Evolutionary conservation across 2,797 vertebrate species (phyloP), one percentile per base, ranked within the genome.

Genomic region (Tokudaia muenninki): DNA sequence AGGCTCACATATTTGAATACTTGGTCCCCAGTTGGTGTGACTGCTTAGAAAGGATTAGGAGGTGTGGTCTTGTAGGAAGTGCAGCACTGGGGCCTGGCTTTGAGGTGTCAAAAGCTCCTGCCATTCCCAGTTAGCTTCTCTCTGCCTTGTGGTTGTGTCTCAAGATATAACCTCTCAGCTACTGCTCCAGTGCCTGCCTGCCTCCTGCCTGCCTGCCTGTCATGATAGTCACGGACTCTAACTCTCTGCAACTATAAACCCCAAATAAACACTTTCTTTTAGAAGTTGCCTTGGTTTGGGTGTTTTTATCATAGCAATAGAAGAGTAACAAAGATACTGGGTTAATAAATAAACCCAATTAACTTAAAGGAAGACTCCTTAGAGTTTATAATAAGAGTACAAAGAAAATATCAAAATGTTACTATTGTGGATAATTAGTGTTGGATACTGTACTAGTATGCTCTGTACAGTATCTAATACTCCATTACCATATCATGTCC

Each of bases 301-400:
- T 70, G 7, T 26, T 34, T 34, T 67, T 67, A 86, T 67, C 63
- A 70, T 26, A 70, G 63, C 83, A 70, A 87, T 5, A 70, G 12
- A 52, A 52, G 67, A 87, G 31, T 26, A 70, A 24, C 14, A 10
- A 52, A 87, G 19, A 87, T 70, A 52, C 34, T 44, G 61, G 61
- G 65, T 67, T 96, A 83, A 87, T 52, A 88, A 92, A 95, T 72
- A 92, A 95, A 92, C 10, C 14, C 57, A 78, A 50, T 61, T 50
- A 77, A 84, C 52, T 67, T 65, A 84, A 72, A 31, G 26, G 47
- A 61, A 82, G 24, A 1, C 2, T 67, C 80, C 90, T 22, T 44
- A 96, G 92, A 94, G 61, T 84, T 34, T 55, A 52, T 14, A 90
- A n/a, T 21, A 61, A 57, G 21, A 75, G 19, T 24, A 84, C 61